A percentile compares a stretch with the other conserved stretches of the same genome.
phyloP scores from a whole-genome alignment of 2,113 vertebrate genomes.

The Brachypteracias leptosomus region DNA sequence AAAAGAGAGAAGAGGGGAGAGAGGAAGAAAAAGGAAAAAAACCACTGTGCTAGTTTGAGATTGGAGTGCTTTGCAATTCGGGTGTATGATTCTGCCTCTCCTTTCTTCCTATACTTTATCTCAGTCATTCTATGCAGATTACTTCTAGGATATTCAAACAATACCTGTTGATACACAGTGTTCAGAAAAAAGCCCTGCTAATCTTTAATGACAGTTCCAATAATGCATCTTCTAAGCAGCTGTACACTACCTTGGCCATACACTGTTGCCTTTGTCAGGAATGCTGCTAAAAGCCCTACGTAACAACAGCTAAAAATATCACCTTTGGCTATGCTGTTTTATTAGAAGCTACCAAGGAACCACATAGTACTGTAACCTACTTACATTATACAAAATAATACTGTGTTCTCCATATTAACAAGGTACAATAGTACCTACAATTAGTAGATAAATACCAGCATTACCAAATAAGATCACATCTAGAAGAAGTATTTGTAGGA shows the following conservation, averaged over 20 bases:
- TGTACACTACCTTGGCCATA: neutral
- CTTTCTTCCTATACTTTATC: neutral
- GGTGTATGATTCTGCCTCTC: neutral
- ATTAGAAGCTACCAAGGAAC: neutral
- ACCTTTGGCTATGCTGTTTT: neutral
- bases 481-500: neutral
- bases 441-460: neutral
- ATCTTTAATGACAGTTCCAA: neutral
- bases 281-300: neutral
- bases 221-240: neutral
- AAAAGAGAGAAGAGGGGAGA: neutral
- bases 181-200: neutral
- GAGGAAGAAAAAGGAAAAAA: neutral
- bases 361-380: neutral
- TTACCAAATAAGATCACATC: neutral
- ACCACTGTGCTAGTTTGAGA: accelerated
- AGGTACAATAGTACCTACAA: neutral
- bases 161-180: neutral
- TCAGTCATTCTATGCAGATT: neutral
- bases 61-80: neutral
- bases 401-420: neutral
- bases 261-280: neutral
- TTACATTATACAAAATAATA: neutral
- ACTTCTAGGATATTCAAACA: neutral
- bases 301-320: neutral